Conservation (phyloP, 2,888 invertebrate genomes). For the Drosophila trichaetosa region DNA sequence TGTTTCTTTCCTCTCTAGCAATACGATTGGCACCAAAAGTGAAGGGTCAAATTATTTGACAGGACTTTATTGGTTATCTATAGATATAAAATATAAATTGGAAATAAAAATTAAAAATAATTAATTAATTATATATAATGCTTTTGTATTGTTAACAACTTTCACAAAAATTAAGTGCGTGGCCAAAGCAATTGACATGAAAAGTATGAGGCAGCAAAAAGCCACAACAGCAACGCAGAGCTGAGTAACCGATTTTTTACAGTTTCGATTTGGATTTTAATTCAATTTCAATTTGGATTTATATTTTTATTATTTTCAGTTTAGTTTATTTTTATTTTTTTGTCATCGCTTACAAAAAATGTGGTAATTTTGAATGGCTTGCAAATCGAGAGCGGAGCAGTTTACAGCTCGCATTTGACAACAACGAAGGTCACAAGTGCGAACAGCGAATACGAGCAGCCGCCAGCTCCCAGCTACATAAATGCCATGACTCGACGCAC, state of each 20-base stretch:
- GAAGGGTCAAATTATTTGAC: conserved; percentile 36
- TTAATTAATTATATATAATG: conserved; percentile 46
- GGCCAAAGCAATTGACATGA: conserved; percentile 35
- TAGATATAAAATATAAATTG: conserved; percentile 25
- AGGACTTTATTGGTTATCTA: conserved; percentile 30
- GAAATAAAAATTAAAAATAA: conserved; percentile 37
- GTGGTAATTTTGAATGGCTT: conserved; percentile 64
- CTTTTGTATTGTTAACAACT: conserved; percentile 46
- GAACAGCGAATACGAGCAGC: conserved; percentile 27
- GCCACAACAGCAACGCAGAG: conserved; percentile 57
- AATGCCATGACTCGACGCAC: conserved; percentile 66
- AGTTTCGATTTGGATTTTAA: conserved; percentile 59
- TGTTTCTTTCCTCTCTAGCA: conserved; percentile 8
- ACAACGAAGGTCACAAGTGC: conserved; percentile 61
- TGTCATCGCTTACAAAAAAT: conserved; percentile 24
- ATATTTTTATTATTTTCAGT: conserved; percentile 19
- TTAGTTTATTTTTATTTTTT: conserved; percentile 10
- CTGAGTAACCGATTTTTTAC: conserved; percentile 70
- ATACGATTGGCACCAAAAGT: conserved; percentile 36
- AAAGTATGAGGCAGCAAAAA: conserved; percentile 13
- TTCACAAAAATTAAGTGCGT: conserved; percentile 60
- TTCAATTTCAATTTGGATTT: conserved; percentile 62
- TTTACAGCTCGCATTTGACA: conserved; percentile 57
- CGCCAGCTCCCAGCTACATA: conserved; percentile 51
- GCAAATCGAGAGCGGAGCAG: conserved; percentile 71